Evolutionary conservation across 2,113 vertebrate species (phyloP).

Genomic region (Hipposideros armiger): DNA sequence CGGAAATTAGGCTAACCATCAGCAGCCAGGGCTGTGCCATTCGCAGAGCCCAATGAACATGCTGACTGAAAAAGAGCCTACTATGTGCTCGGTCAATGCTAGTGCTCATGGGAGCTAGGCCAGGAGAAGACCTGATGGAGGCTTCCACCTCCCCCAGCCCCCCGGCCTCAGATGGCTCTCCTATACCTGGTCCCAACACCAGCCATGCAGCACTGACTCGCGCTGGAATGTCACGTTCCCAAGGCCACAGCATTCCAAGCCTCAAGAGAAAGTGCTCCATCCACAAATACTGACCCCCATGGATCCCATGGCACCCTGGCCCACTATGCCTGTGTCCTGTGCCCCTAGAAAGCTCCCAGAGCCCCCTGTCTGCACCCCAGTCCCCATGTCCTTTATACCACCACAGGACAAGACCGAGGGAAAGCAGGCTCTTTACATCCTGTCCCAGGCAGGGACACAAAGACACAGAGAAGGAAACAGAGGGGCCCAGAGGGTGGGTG

Average conservation of each 20-base stretch:
- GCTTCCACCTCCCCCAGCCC: neutral
- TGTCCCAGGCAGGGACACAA: neutral
- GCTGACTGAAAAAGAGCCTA: neutral
- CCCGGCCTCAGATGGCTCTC: fast-evolving
- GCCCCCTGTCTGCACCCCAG: neutral
- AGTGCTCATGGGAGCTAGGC: neutral
- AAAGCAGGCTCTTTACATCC: neutral
- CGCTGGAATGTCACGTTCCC: neutral
- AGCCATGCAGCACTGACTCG: neutral
- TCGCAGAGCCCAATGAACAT: neutral
- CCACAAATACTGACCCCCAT: neutral
- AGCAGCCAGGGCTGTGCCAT: neutral
- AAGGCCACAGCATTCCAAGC: neutral
- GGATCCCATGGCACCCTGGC: neutral
- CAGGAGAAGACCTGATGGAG: neutral
- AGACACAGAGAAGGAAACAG: neutral
- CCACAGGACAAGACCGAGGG: neutral
- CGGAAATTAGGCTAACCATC: neutral
- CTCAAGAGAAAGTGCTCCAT: neutral
- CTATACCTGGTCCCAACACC: neutral
- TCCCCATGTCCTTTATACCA: fast-evolving
- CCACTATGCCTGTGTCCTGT: neutral
- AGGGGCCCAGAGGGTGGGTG: neutral
- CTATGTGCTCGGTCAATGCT: neutral
- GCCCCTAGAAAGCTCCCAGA: neutral